Conservation (phyloP, 2,113 vertebrate species). For the Todiramphus chloris region DNA sequence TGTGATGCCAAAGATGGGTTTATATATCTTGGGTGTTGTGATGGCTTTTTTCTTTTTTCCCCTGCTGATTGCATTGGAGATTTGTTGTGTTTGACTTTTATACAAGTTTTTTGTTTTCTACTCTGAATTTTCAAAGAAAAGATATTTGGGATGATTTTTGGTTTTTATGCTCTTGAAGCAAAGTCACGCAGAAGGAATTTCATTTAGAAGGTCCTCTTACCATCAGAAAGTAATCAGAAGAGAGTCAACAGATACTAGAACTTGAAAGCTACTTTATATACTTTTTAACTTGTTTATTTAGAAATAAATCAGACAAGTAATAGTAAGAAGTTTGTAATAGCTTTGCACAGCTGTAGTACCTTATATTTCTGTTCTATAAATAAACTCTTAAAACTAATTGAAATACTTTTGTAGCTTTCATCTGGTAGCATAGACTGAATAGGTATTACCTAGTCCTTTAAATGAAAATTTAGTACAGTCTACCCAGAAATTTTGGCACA, state of each 20-base stretch:
- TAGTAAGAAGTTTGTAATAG: background rate
- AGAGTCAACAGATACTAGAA: background rate
- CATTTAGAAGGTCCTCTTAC: background rate
- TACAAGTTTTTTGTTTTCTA: background rate
- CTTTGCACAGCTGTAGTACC: background rate
- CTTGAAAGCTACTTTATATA: background rate
- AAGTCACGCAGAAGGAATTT: background rate
- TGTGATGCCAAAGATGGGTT: background rate
- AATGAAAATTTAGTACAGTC: background rate
- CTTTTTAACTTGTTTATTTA: background rate
- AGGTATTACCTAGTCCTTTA: background rate
- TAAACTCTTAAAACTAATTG: background rate
- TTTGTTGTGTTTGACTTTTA: background rate
- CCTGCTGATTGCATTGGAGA: background rate
- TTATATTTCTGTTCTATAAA: background rate
- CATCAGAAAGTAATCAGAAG: background rate
- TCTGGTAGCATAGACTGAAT: background rate
- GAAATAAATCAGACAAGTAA: background rate
- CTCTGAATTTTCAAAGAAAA: background rate
- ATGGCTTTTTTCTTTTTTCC: background rate
- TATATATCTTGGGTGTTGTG: fast-evolving
- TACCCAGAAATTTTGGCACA: background rate
- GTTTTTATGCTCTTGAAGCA: background rate
- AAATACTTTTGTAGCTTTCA: background rate
- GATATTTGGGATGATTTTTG: background rate